These are phyloP conservation scores for Speoplatyrhinus poulsoni DNA, from an alignment of 2,113 vertebrate species.

Conservation along the genomic window DNA sequence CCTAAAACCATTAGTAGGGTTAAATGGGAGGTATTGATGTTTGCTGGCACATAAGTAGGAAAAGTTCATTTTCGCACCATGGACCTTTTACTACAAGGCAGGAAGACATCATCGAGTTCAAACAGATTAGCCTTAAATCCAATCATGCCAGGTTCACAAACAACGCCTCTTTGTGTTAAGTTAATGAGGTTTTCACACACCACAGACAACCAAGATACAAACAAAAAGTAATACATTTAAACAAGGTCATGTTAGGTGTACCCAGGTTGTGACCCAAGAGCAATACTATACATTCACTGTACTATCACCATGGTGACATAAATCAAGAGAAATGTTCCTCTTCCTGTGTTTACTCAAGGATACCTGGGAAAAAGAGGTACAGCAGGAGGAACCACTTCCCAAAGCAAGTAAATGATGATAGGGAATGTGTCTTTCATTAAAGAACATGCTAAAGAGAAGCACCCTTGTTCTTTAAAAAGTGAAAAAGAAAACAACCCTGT, in stretches of 20 bases:
- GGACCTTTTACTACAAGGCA: neutral
- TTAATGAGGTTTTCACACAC: conserved; percentile 41
- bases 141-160: conserved; percentile 2
- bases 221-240: conserved; percentile 19
- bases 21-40: neutral
- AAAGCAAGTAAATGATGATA: neutral
- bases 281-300: too few species aligned
- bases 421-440: neutral
- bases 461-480: conserved; percentile 17
- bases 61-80: neutral
- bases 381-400: neutral
- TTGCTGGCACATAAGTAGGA: conserved; percentile 4
- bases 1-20: neutral
- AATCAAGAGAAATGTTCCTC: neutral
- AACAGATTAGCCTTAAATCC: neutral
- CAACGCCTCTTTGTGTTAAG: conserved; percentile 24
- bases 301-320: too few species aligned
- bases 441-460: conserved; percentile 54
- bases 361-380: neutral
- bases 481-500: neutral
- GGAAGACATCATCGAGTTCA: neutral
- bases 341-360: neutral
- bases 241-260: conserved; percentile 19
- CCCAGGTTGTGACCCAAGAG: neutral
- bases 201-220: conserved; percentile 1